phyloP scores from a whole-genome alignment of 2,113 vertebrate genomes.

The Larimichthys crocea region DNA sequence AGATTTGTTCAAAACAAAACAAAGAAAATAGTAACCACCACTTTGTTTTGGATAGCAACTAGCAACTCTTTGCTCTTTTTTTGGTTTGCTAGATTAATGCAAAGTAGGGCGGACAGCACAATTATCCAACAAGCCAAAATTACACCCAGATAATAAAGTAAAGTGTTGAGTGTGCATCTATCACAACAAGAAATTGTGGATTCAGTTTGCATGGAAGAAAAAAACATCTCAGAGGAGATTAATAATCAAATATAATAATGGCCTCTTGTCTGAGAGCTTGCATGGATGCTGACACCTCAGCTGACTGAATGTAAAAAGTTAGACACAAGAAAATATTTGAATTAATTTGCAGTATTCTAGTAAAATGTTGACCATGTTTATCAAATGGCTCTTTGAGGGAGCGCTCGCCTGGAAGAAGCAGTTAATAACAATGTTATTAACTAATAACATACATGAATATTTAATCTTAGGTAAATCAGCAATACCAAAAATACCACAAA shows the following conservation, averaged over 20 bases:
- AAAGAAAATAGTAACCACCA: not conserved
- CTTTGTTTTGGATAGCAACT: constrained; percentile 11
- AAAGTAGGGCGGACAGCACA: not conserved
- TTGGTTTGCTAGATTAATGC: constrained; percentile 3
- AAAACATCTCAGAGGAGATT: not conserved
- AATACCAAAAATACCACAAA: not conserved
- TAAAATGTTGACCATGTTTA: not conserved
- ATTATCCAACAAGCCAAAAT: not conserved
- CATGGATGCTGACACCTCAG: constrained; percentile 4
- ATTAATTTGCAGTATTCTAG: not conserved
- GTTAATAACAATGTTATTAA: not conserved
- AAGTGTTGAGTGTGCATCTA: not conserved
- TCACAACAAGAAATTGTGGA: not conserved
- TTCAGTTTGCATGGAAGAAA: not conserved
- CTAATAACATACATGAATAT: not conserved
- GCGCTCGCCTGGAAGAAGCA: no score
- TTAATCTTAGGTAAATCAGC: not conserved
- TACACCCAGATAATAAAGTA: not conserved
- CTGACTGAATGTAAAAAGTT: not conserved
- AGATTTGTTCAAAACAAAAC: constrained; percentile 26
- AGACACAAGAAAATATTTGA: not conserved
- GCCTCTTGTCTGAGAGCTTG: constrained; percentile 2
- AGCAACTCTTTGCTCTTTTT: not conserved
- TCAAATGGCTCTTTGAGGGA: no score
- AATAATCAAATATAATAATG: not conserved